Percentiles rank a stretch among this genome's conserved stretches.
These are phyloP conservation scores for Sinosuthora webbiana DNA, from an alignment of 2,113 vertebrate species.

Conservation along the genomic window DNA sequence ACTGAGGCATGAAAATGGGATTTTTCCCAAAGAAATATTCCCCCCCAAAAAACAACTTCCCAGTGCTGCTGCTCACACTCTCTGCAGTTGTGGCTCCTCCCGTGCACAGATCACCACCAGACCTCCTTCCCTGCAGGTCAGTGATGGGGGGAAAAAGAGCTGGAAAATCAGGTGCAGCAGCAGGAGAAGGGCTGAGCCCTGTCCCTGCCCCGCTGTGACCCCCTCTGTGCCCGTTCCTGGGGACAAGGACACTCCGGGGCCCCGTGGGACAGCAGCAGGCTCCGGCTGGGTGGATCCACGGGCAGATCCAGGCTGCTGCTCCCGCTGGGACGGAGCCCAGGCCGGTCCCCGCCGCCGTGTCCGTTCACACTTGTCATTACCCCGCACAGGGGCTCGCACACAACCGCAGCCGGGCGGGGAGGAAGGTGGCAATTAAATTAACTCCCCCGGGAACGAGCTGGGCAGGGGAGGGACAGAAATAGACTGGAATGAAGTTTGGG, in stretches of 20 bases:
- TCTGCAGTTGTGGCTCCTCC: no score
- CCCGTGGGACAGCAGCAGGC: not conserved
- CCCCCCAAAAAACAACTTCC: no score
- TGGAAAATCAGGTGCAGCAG: not conserved
- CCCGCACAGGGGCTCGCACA: not conserved
- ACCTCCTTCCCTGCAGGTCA: not conserved
- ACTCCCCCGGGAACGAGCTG: conserved; percentile 36
- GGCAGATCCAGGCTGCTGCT: not conserved
- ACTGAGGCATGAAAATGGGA: no score
- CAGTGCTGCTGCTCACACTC: no score
- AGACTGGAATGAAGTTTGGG: not conserved
- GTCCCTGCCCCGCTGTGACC: not conserved
- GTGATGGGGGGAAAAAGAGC: not conserved
- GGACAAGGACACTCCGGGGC: not conserved
- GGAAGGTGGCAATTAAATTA: conserved; percentile 40
- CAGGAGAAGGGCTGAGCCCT: not conserved
- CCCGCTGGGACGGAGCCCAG: accelerated
- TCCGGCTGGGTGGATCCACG: accelerated
- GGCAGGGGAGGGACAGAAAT: not conserved
- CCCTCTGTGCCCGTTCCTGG: accelerated
- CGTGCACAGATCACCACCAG: not conserved
- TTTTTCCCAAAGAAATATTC: no score
- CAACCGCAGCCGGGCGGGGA: not conserved
- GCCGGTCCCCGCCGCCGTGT: not conserved
- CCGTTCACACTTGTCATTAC: not conserved